phyloP scores from a whole-genome alignment of 2,888 invertebrate genomes.

The Peribatodes rhomboidaria region DNA sequence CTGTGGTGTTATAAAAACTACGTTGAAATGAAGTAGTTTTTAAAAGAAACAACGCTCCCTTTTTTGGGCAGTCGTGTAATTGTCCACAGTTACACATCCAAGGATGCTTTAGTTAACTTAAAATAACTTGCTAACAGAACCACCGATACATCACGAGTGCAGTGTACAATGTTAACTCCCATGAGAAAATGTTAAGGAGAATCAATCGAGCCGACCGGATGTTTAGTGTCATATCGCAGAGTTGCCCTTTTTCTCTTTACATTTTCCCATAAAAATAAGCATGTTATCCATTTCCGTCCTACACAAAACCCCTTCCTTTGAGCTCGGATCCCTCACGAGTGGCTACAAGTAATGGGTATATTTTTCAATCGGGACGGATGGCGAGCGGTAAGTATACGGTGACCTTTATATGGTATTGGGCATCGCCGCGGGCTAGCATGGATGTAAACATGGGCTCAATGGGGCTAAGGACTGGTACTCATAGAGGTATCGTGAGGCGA shows the following conservation, averaged over 20 bases:
- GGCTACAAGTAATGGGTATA: conserved; percentile 8
- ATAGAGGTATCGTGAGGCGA: neutral
- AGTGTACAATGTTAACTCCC: too few relatives aligned
- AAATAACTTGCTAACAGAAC: too few relatives aligned
- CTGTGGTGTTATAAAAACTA: too few relatives aligned
- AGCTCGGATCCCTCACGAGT: conserved; percentile 4
- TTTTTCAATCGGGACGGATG: conserved; percentile 35
- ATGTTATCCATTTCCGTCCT: neutral
- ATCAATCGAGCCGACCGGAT: neutral
- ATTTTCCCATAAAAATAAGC: conserved; percentile 1
- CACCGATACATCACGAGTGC: too few relatives aligned
- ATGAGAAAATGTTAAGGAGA: neutral
- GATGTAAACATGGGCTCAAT: conserved; percentile 8
- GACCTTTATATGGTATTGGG: conserved; percentile 24
- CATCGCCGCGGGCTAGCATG: conserved; percentile 7
- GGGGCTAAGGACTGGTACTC: conserved; percentile 5
- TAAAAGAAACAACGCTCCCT: too few relatives aligned
- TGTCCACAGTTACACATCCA: too few relatives aligned
- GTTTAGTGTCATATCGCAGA: neutral
- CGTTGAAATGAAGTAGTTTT: too few relatives aligned
- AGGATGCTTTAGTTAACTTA: too few relatives aligned
- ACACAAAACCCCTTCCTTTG: conserved; percentile 23
- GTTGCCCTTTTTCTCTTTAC: neutral
- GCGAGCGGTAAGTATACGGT: conserved; percentile 16
- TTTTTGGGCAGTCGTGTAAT: too few relatives aligned